Base-by-base conservation (phyloP, 2,888 invertebrate genomes). In the Chrysotoxum bicinctum region DNA sequence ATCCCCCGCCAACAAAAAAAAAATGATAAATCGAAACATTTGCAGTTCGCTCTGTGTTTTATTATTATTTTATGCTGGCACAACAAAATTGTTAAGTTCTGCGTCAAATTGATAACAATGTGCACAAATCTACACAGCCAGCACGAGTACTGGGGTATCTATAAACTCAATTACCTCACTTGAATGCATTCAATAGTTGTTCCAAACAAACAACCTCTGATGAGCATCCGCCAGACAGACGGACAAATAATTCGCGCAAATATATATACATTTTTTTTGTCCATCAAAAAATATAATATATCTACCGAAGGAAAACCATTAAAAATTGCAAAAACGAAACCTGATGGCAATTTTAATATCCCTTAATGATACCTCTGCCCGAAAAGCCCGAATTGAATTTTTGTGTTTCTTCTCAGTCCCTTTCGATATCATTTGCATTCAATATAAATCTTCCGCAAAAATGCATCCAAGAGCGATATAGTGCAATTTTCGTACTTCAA, bases 341-440 rank as follows among this genome's bases (percentile, higher is more conserved):
- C 81, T 85, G 85, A 81, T 76, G 81, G 81, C 73, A 85, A 81
- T 85, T 77, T 85, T 81, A 85, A 85, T 85, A 76, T 85, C 81
- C 76, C 73, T 85, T 85, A 85, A 85, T 85, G 85, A 85, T 69
- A 72, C 70, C 60, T 74, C n/a, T 14, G 12, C 43, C n/a, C 6
- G 45, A 75, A 74, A 64, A 19, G 8, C 56, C 60, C 52, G 84
- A 80, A 85, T 85, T 85, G 72, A 72, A 85, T 80, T 66, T 72
- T 66, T 60, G 50, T 62, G 58, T 70, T 45, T 58, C 32, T 37
- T 16, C 19, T 30, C 12, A 19, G 2, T 19, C 19, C 50, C 14
- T 58, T 21, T 58, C 7, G 14, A 19, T 58, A 62, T 60, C 58
- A 64, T 64, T 64, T 64, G 43, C 58, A 32, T 66, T 54, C 75